Conservation (phyloP, 2,797 vertebrate genomes). For the Manis javanica region DNA sequence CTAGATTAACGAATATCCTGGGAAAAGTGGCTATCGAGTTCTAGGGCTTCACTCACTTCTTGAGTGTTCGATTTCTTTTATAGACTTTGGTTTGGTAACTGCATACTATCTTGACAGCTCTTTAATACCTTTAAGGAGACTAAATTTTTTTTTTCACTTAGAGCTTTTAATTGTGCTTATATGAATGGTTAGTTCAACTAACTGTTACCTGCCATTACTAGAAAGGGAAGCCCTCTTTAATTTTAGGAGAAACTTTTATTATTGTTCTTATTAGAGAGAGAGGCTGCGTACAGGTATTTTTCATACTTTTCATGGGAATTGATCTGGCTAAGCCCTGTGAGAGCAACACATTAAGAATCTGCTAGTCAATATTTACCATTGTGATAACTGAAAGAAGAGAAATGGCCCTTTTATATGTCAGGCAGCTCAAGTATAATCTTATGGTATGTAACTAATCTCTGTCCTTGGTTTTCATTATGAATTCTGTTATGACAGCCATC, state of each 20-base stretch:
- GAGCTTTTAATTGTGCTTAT: slow-evolving; percentile 26
- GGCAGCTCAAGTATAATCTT: slow-evolving; percentile 42
- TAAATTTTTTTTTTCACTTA: background rate
- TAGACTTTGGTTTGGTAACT: slow-evolving; percentile 42
- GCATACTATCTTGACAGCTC: slow-evolving; percentile 18
- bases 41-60: background rate
- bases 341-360: slow-evolving; percentile 54
- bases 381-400: slow-evolving; percentile 64
- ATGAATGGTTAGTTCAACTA: background rate
- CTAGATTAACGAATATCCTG: background rate
- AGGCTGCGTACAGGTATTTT: slow-evolving; percentile 53
- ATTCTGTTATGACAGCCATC: slow-evolving; percentile 66
- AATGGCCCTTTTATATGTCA: slow-evolving; percentile 36
- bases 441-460: slow-evolving; percentile 3
- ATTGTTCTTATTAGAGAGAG: slow-evolving; percentile 40
- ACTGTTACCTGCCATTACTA: background rate
- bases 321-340: slow-evolving; percentile 12
- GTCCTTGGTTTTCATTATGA: slow-evolving; percentile 61
- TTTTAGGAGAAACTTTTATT: slow-evolving; percentile 38
- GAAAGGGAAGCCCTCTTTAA: slow-evolving; percentile 37
- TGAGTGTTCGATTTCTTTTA: slow-evolving; percentile 40
- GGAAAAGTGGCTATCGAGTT: background rate
- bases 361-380: slow-evolving; percentile 37
- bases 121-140: slow-evolving; percentile 54
- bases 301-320: slow-evolving; percentile 44